Base-by-base conservation (phyloP, 2,797 vertebrate genomes). In the Scyliorhinus canicula region DNA sequence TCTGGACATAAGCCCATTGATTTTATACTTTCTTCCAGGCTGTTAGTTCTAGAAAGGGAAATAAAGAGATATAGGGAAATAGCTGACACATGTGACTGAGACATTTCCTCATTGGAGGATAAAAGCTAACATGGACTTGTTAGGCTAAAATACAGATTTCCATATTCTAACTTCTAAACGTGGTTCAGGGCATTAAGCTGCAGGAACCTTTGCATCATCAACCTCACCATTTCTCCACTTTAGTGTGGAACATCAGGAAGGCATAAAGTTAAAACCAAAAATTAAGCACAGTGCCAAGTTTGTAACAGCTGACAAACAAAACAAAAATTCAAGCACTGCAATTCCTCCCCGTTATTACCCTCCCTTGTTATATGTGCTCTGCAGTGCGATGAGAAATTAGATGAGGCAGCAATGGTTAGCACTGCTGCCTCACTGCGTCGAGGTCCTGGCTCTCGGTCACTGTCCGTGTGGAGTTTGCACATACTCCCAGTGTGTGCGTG, bases 1-100 rank as follows among this genome's bases (percentile, higher is more conserved):
- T 99, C 99, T n/a, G 98, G 98, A 96, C 96, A 98, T 96, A 99
- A 96, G 96, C 98, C 98, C 98, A 99, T 99, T 96, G 99, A 98
- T 96, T 98, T 99, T 96, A 99, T 97, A 95, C 98, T 99, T 96
- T 99, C 99, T 97, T 99, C 98, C 97, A 99, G 97, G 96, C 97
- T 98, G 95, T 98, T 96, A 93, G 97, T 97, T 97, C 98, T 98
- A 95, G 85, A 44, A 95, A 0, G 12, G 71, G 9, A 26, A 57
- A 77, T 19, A 71, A 47, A 50, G 44, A 44, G 65, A 93, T 69
- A 40, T 57, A 55, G 35, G 50, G 3, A 88, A 35, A 88, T 3
- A 86, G 55, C 19, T 90, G 55, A 60, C 47, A 28, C 86, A 60
- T 90, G 86, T 55, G 55, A 55, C 8, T 55, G 8, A 55, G 55